These are phyloP conservation scores for Tryphoninae sp. DNA, from an alignment of 2,888 invertebrate genomes.

Conservation along the genomic window DNA sequence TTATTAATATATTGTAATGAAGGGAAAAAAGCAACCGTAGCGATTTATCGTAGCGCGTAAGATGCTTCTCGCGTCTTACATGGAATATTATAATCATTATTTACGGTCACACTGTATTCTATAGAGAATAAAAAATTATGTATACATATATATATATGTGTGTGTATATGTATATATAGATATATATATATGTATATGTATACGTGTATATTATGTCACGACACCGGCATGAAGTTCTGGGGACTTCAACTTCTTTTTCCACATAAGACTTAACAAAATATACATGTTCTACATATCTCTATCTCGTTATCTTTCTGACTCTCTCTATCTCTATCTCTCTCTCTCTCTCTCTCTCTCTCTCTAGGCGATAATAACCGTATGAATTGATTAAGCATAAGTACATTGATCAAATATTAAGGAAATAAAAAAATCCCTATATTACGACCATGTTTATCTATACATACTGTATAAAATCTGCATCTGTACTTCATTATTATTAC, in stretches of 20 bases:
- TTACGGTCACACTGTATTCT: constrained; percentile 67
- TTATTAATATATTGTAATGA: constrained; percentile 74
- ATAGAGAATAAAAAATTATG: constrained; percentile 49
- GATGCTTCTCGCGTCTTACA: constrained; percentile 61
- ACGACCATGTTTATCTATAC: constrained; percentile 79
- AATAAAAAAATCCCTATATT: constrained; percentile 73
- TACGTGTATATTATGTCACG: constrained; percentile 56
- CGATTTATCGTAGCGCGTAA: constrained; percentile 62
- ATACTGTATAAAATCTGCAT: constrained; percentile 80
- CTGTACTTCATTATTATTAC: constrained; percentile 80
- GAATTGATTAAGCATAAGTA: constrained; percentile 75
- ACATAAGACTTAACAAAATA: constrained; percentile 56
- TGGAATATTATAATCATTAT: constrained; percentile 67
- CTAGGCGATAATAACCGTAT: constrained; percentile 75
- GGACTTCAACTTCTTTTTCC: constrained; percentile 61
- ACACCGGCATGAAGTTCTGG: constrained; percentile 47
- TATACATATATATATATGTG: constrained; percentile 23
- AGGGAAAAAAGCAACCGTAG: constrained; percentile 61
- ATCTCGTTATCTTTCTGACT: constrained; percentile 65
- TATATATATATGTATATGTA: constrained; percentile 41
- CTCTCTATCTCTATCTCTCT: constrained; percentile 69
- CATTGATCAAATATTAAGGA: constrained; percentile 70
- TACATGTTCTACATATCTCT: constrained; percentile 73
- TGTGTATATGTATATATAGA: constrained; percentile 29
- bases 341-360: constrained; percentile 66